Base-by-base conservation (phyloP, 1,140 invertebrate species). In the Listronotus bonariensis region DNA sequence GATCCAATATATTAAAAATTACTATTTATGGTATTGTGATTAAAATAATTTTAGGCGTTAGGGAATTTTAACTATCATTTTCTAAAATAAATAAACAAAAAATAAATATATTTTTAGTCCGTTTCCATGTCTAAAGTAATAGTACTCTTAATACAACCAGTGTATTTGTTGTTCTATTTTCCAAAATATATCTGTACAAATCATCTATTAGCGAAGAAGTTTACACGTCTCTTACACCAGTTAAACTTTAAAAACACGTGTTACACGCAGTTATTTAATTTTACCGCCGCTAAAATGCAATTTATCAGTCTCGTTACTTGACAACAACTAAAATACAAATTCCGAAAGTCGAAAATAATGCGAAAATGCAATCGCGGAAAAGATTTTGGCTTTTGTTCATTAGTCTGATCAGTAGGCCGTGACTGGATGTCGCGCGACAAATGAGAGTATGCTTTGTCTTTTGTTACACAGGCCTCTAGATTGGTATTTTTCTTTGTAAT, bases 361-460 rank as follows among this genome's bases (percentile, higher is more conserved):
- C 31, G 34, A 46, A 48, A 58, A 45, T 34, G 55, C 55, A 46
- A 58, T 58, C 32, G 55, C 55, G 55, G 55, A 58, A 58, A 58
- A 48, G 42, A 48, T 48, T 58, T 57, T 57, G 55, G 55, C 42
- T 57, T 58, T 58, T 58, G 55, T 58, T 46, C 55, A 58, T 58
- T 58, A 46, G 43, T 58, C 45, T 58, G 20, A n/a, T 32, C 42
- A 36, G 43, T 18, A n/a, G 43, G 43, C 55, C 55, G 55, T 58
- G 55, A 58, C 55, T 34, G 15, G 26, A n/a, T 55, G 40, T 20
- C 36, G 17, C 11, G 53, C 40, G 20, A 34, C 53, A 55, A 42
- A 58, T 36, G 54, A 56, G 40, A 45, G 18, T 40, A 34, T 40
- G 26, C 18, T 45, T 56, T 40, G 40, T 56, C 20, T 56, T 56